Base-by-base conservation (phyloP, 30 jellyfish, hydroid and myxozoan species). In the Aurelia aurita complex sp. Pacific region DNA sequence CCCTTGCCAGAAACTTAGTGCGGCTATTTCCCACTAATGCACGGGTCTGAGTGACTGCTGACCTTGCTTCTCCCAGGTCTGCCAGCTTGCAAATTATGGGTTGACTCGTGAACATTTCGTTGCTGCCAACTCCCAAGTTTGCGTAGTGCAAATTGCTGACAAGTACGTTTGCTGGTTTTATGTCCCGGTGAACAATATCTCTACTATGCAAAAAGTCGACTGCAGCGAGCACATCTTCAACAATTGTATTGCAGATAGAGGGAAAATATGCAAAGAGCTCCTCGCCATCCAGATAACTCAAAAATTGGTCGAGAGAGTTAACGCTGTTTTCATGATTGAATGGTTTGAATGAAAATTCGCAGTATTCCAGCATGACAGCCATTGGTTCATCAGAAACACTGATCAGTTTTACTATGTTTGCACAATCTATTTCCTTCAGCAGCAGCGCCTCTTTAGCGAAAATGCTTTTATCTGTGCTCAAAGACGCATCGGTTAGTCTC, bases 131-230 rank as follows among this genome's bases (percentile, higher is more conserved):
- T 35, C 54, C 35, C 80, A 77, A 23, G 64, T 18, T n/a, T 36
- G 79, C 14, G 46, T 77, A 77, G 67, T 77, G 88, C 64, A 60
- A 17, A 77, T 77, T 77, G 67, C 80, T 59, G 29, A 77, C 88
- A 11, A 77, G 66, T 16, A 77, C 67, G 79, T 77, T 77, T 57
- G 77, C 79, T 11, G 88, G 88, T n/a, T 77, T 62, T 29, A 77
- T 77, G 88, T 77, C 88, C 67, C 88, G 77, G 43, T 77, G 88
- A 12, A 77, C 88, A 57, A 77, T 77, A 35, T 77, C 67, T 35
- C 65, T 77, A 18, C 51, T 54, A 38, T 38, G 46, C 46, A 38
- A 38, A 38, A 38, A 38, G 46, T 38, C 46, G 4, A 38, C 46
- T 38, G 46, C 46, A 38, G 46, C 4, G 46, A 38, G 46, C 46